Evolutionary conservation across 1,140 invertebrate species (phyloP).

Genomic region (Drosophila parabipectinata): DNA sequence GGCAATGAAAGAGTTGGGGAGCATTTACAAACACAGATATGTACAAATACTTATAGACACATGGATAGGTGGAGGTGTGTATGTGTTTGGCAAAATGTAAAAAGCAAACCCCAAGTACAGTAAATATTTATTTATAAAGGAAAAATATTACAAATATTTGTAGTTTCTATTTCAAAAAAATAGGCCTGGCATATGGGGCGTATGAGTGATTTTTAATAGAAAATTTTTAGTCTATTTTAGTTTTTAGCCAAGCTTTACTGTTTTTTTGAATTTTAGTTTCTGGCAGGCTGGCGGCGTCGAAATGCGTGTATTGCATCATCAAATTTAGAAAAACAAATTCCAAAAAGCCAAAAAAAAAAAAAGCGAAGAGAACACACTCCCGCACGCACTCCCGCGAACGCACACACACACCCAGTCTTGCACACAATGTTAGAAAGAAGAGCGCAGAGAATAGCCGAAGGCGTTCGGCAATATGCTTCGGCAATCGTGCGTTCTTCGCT

Average conservation of each 20-base stretch:
- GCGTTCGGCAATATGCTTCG: slow-evolving; percentile 25
- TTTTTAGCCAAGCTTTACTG: slow-evolving; percentile 3
- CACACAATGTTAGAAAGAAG: neutral
- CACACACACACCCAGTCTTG: slow-evolving; percentile 15
- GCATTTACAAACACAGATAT: slow-evolving; percentile 15
- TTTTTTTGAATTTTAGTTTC: neutral
- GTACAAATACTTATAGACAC: neutral
- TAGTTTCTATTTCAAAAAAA: too few relatives aligned
- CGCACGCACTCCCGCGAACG: slow-evolving; percentile 18
- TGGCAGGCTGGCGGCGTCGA: slow-evolving; percentile 39
- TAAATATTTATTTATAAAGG: neutral
- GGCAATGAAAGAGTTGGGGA: slow-evolving; percentile 43
- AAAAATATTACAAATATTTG: too few relatives aligned
- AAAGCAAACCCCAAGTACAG: slow-evolving; percentile 15
- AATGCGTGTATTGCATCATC: slow-evolving; percentile 81
- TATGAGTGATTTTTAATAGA: neutral
- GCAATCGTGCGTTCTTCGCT: slow-evolving; percentile 35
- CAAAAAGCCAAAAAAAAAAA: slow-evolving; percentile 34
- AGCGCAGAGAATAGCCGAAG: slow-evolving; percentile 48
- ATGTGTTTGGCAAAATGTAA: slow-evolving; percentile 16
- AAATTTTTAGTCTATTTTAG: too few relatives aligned
- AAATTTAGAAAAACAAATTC: slow-evolving; percentile 78
- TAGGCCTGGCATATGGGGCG: neutral
- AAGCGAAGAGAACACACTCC: slow-evolving; percentile 10
- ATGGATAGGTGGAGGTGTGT: neutral